Evolutionary conservation across 1,140 invertebrate genomes (phyloP), one percentile per base, ranked within the genome.

Genomic region (Drosophila paulistorum): DNA sequence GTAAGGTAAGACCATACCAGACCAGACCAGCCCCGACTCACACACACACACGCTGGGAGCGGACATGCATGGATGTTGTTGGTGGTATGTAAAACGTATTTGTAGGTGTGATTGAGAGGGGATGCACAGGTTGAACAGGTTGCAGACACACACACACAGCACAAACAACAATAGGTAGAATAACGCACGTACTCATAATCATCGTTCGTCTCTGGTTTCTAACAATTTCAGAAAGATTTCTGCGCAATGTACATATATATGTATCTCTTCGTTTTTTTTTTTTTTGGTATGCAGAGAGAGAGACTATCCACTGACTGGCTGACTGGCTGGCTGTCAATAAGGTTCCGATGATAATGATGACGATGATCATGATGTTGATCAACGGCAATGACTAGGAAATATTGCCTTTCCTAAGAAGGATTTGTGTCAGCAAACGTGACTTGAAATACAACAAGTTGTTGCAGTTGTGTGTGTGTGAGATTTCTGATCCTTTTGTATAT

Each of bases 391-490:
- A 87, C 84, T 87, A 87, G 84, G 66, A 87, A 81, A 81, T 87
- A 87, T 87, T 83, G 84, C 84, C 84, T 87, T 87, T 84, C 84
- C 84, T 73, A 78, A 87, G 84, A 87, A 87, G 84, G 84, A 87
- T 87, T 87, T 87, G 80, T 87, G 84, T 89, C 84, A 84, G 84
- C 84, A 81, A 84, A 87, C 84, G 84, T 87, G 84, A 87, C 84
- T 87, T 65, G 84, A 89, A 87, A 87, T 68, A 84, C 82, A 55
- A 90, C 45, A 81, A 65, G 26, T 37, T 54, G 72, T 89, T 72
- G 23, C 77, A 55, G 60, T 9, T 58, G 41, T 33, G 41, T 26
- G 41, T 26, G 79, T 79, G 68, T 86, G 75, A 86, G 79, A 86
- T 83, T 83, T 70, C 64, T 71, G 84, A 87, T 87, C 84, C 83